A percentile compares a stretch with the other conserved stretches of the same genome.
Conservation (phyloP, 2,797 vertebrate species). For the Silurus lanzhouensis region DNA sequence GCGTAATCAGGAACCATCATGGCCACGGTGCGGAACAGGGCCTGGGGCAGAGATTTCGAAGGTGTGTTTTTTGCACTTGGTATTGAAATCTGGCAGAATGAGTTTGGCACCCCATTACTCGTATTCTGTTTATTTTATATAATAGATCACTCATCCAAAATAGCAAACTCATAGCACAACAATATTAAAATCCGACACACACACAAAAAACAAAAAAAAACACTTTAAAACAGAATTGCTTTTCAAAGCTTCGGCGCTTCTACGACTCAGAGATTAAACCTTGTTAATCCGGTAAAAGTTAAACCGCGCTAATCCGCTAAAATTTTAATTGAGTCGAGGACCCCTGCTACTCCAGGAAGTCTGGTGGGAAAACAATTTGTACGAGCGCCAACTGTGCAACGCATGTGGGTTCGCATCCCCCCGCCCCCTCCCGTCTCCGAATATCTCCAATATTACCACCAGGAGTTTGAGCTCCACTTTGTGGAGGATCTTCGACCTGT, state of each 20-base stretch:
- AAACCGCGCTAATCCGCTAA: background rate
- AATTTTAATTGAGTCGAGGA: conserved; percentile 2
- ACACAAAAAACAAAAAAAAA: background rate
- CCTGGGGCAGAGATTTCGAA: conserved; percentile 64
- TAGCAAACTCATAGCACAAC: background rate
- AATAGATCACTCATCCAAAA: background rate
- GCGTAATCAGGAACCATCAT: conserved; percentile 96
- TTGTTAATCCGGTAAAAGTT: background rate
- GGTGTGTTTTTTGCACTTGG: background rate
- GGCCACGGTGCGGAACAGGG: conserved; percentile 88
- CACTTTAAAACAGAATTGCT: background rate
- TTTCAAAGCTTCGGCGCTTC: background rate
- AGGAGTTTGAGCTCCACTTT: background rate
- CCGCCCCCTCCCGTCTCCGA: background rate
- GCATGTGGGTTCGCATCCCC: background rate
- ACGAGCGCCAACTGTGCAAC: background rate
- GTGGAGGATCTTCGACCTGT: background rate
- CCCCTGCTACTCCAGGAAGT: background rate
- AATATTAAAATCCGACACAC: background rate
- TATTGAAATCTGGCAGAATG: no score
- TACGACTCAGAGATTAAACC: background rate
- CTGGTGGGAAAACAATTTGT: conserved; percentile 1
- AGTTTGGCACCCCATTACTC: background rate
- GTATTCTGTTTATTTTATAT: background rate
- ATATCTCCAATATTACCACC: background rate